Evolutionary conservation across 2,113 vertebrate genomes (phyloP).

Genomic region (Lota lota): DNA sequence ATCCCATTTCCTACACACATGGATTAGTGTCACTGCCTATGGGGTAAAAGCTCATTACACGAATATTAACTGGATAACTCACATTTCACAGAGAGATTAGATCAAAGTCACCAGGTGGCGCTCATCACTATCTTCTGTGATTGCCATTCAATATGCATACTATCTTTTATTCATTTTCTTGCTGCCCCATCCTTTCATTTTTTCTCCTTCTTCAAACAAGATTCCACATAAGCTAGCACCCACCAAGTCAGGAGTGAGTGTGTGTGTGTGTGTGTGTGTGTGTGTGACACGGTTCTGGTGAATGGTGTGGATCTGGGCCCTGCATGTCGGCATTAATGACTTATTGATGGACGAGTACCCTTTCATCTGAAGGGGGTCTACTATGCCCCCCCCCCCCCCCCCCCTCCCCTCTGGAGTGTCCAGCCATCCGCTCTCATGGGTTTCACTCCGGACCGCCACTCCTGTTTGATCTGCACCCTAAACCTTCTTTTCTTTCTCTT

Average conservation of each 20-base stretch:
- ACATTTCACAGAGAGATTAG: not conserved
- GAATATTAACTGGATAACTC: constrained; percentile 4
- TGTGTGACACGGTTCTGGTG: constrained; percentile 30
- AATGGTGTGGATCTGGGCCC: constrained; percentile 14
- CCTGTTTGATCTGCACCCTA: not conserved
- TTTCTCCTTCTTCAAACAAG: not conserved
- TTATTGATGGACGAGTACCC: constrained; percentile 65
- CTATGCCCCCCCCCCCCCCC: constrained; percentile 7
- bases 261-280: not conserved
- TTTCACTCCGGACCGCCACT: constrained; percentile 60
- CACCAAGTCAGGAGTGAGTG: too few relatives aligned
- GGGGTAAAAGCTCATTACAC: constrained; percentile 10
- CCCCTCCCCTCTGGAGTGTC: constrained; percentile 52
- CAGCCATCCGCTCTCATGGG: constrained; percentile 58
- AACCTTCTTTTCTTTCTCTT: not conserved
- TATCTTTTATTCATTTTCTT: constrained; percentile 45
- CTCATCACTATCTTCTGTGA: constrained; percentile 47
- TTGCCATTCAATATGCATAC: constrained; percentile 15
- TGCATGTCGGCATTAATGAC: constrained; percentile 57
- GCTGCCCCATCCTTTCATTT: constrained; percentile 9
- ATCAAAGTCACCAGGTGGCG: constrained; percentile 46
- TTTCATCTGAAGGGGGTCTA: constrained; percentile 61
- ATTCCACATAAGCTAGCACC: not conserved
- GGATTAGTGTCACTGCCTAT: not conserved
- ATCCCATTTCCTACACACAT: too few relatives aligned